Conservation (phyloP, 2,113 vertebrate species). For the Cervus canadensis region DNA sequence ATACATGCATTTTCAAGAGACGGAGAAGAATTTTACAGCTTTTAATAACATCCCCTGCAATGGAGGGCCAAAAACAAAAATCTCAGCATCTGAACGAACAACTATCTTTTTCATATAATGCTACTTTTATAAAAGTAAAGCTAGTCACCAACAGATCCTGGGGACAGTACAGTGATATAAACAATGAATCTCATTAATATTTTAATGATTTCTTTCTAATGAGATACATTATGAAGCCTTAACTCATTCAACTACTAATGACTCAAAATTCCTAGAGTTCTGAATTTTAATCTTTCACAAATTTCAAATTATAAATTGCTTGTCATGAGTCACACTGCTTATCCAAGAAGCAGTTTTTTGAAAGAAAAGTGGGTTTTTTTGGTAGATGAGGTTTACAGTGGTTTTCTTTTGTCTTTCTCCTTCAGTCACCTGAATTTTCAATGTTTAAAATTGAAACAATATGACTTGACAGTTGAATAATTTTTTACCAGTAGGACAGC, state of each 20-base stretch:
- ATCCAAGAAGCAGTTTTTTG: conserved; percentile 56
- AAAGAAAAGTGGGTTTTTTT: background rate
- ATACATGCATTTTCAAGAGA: conserved; percentile 40
- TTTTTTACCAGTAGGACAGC: background rate
- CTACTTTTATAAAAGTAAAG: background rate
- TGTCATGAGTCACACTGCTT: conserved; percentile 66
- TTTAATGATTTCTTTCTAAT: conserved; percentile 53
- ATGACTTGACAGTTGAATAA: background rate
- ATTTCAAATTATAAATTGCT: conserved; percentile 77
- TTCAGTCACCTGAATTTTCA: conserved; percentile 47
- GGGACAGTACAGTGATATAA: conserved; percentile 37
- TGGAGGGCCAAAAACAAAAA: background rate
- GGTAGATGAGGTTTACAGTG: background rate
- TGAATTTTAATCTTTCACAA: conserved; percentile 70
- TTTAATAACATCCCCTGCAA: conserved; percentile 32
- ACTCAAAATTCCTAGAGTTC: conserved; percentile 70
- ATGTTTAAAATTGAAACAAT: conserved; percentile 29
- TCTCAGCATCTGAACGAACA: background rate
- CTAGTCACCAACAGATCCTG: conserved; percentile 9
- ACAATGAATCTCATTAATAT: conserved; percentile 6
- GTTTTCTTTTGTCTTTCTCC: background rate
- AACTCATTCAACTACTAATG: conserved; percentile 69
- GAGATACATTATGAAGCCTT: conserved; percentile 43
- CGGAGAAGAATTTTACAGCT: conserved; percentile 44
- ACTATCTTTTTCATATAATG: background rate